Base-by-base conservation (phyloP, 2,113 vertebrate genomes). In the Trochalopteron elliotii region DNA sequence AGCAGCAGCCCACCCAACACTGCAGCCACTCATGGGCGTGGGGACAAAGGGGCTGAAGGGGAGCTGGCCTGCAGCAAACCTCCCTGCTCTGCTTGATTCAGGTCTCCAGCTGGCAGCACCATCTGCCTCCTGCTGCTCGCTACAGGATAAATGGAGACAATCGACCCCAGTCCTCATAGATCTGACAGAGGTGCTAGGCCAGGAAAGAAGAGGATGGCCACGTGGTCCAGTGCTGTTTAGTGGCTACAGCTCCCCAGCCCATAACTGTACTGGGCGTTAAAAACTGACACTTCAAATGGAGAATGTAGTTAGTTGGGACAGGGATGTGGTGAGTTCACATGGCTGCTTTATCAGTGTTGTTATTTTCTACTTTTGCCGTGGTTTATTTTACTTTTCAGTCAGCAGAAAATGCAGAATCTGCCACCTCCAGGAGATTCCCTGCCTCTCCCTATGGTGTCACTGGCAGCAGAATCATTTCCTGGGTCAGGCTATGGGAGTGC, bases 11-110 rank as follows among this genome's bases (percentile, higher is more conserved):
- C 31, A 49, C 24, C 24, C 57, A 44, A 5, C 31, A 25, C n/a
- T 0, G 0, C 68, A 69, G 33, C 24, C 28, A 4, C 10, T 30
- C 27, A 0, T 5, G 39, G 47, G 4, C 0, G 0, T 10, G 25
- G 12, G 11, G 33, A 28, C 45, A 22, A 8, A 25, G 39, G 25
- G 37, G 10, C 22, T 44, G 31, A 24, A 65, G 61, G 40, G 33
- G 23, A 75, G 30, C 15, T 56, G 35, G 6, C 6, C 19, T 19
- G 19, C 17, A 83, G 17, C 37, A 61, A 78, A 60, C 56, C 56
- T 57, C 56, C 22, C 16, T 25, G 2, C n/a, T 33, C 15, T 24
- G 3, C 35, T 52, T 12, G 2, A 31, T 42, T n/a, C 42, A 20
- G 21, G 9, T 63, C 20, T 56, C 17, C 7, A 8, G 30, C 40